A percentile compares a stretch with the other conserved stretches of the same genome.
These are phyloP conservation scores for Aradus depressus DNA, from an alignment of 2,888 invertebrate genomes.

Conservation along the genomic window DNA sequence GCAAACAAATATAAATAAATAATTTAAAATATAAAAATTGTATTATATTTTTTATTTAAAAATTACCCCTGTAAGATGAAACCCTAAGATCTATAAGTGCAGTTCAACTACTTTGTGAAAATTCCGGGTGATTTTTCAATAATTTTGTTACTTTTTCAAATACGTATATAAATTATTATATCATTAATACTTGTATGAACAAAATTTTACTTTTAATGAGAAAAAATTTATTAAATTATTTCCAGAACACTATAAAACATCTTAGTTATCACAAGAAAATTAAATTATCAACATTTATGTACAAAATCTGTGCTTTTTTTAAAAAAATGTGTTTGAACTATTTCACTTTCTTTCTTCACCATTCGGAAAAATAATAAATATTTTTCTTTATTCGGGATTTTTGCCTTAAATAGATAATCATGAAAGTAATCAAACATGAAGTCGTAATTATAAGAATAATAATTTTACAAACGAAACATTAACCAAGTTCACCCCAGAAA, in stretches of 20 bases:
- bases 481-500: too few species aligned
- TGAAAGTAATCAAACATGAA: too few species aligned
- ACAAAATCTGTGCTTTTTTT: constrained; percentile 5
- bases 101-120: constrained; percentile 18
- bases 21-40: too few species aligned
- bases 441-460: constrained; percentile 8
- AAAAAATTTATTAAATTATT: constrained; percentile 1
- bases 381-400: too few species aligned
- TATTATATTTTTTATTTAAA: too few species aligned
- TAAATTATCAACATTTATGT: constrained; percentile 18
- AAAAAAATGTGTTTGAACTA: too few species aligned
- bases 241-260: background rate
- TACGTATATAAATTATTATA: constrained; percentile 8
- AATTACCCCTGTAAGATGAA: constrained; percentile 12
- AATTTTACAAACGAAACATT: too few species aligned
- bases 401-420: too few species aligned
- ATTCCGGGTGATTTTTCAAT: constrained; percentile 12
- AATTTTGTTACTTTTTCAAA: too few species aligned
- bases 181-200: constrained; percentile 6
- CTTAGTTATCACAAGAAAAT: constrained; percentile 15
- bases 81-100: constrained; percentile 17
- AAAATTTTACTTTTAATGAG: constrained; percentile 9
- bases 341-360: too few species aligned
- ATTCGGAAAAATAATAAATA: constrained; percentile 12
- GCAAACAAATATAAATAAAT: too few species aligned